Evolutionary conservation across 2,888 invertebrate genomes (phyloP).

Genomic region (Papilio gigon): DNA sequence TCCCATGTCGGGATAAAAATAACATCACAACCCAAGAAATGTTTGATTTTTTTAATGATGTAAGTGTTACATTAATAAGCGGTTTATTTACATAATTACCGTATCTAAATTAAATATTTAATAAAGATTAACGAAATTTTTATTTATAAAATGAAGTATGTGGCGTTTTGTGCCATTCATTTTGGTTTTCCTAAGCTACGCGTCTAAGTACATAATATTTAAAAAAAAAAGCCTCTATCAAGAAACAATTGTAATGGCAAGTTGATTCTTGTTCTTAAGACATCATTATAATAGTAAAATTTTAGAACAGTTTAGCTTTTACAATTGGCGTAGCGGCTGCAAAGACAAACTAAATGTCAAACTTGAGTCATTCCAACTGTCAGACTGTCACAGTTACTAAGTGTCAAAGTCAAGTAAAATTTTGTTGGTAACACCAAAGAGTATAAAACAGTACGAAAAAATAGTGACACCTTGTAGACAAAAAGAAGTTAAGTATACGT

Average conservation of each 20-base stretch:
- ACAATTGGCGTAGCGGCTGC: too few species aligned
- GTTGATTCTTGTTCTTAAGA: neutral
- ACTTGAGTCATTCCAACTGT: too few species aligned
- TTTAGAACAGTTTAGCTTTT: too few species aligned
- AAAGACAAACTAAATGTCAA: too few species aligned
- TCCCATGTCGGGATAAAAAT: slow-evolving; percentile 74
- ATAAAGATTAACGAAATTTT: neutral
- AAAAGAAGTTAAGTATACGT: too few species aligned
- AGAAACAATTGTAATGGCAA: neutral
- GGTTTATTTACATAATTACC: slow-evolving; percentile 32
- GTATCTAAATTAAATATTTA: slow-evolving; percentile 11
- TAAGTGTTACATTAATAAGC: slow-evolving; percentile 39
- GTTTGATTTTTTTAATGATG: slow-evolving; percentile 37
- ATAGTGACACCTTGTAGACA: too few species aligned
- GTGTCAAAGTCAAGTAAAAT: too few species aligned
- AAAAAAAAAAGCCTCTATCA: neutral
- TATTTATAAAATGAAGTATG: neutral
- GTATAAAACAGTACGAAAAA: too few species aligned
- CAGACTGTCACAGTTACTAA: too few species aligned
- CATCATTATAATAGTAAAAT: too few species aligned
- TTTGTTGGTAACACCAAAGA: too few species aligned
- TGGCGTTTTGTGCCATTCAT: neutral
- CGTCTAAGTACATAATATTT: neutral
- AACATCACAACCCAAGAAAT: slow-evolving; percentile 70
- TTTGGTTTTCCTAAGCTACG: neutral